Evolutionary conservation across 2,797 vertebrate genomes (phyloP).

Genomic region (Myotis daubentonii): DNA sequence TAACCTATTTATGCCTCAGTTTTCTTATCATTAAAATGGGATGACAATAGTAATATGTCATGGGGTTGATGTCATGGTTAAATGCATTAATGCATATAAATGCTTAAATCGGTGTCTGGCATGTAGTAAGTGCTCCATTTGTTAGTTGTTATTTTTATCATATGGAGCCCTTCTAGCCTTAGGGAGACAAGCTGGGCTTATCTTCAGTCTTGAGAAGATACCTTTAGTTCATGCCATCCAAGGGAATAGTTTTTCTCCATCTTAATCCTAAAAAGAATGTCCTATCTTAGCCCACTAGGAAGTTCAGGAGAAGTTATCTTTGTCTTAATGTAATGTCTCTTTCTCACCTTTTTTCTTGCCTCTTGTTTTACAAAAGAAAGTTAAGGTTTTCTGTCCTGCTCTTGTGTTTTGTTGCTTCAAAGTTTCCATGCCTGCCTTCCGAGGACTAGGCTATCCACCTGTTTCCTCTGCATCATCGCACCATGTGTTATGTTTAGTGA

Average conservation of each 20-base stretch:
- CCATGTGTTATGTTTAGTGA: not conserved
- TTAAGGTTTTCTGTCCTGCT: not conserved
- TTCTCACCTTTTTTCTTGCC: not conserved
- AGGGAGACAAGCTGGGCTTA: not conserved
- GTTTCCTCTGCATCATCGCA: not conserved
- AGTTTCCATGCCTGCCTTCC: not conserved
- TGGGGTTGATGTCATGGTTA: not conserved
- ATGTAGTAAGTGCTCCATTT: not conserved
- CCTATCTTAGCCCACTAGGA: not conserved
- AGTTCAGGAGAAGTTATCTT: constrained; percentile 34
- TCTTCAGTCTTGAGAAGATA: not conserved
- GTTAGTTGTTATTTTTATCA: not conserved
- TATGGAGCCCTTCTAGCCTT: not conserved
- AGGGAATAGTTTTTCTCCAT: not conserved
- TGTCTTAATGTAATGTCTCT: not conserved
- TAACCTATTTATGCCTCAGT: not conserved
- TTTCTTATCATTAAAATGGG: constrained; percentile 12
- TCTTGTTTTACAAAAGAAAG: not conserved
- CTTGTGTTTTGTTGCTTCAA: not conserved
- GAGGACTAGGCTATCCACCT: not conserved
- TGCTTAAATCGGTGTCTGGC: not conserved
- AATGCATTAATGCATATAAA: not conserved
- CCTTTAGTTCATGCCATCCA: not conserved
- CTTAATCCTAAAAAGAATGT: constrained; percentile 22
- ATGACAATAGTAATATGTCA: not conserved